Conservation (phyloP, 2,113 vertebrate species). For the Gavia stellata region DNA sequence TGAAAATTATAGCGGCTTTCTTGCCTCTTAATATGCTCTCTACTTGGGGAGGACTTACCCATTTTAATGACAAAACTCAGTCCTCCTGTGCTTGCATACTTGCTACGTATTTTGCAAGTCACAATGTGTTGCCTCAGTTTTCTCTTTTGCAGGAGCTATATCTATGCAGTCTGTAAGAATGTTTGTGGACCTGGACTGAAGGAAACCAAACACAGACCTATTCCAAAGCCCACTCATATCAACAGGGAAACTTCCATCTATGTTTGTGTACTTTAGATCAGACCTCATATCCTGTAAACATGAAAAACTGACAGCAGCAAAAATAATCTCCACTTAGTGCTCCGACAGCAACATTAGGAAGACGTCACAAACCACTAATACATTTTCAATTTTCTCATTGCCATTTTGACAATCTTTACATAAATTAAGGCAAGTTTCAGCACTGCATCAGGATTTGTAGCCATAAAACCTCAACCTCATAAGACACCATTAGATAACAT, state of each 20-base stretch:
- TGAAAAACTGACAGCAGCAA: not conserved
- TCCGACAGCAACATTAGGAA: not conserved
- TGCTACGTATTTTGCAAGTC: not conserved
- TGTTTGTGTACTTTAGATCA: not conserved
- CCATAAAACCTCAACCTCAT: not conserved
- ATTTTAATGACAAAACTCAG: not conserved
- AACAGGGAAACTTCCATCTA: not conserved
- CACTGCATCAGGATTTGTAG: not conserved
- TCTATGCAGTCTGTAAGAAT: not conserved
- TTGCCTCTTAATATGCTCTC: not conserved
- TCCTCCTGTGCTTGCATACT: not conserved
- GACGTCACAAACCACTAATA: not conserved
- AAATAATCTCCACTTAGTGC: not conserved
- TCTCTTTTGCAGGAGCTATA: not conserved
- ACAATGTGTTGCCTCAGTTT: not conserved
- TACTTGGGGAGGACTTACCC: not conserved
- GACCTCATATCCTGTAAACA: not conserved
- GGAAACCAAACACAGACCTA: not conserved
- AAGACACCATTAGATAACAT: not conserved
- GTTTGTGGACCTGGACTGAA: not conserved
- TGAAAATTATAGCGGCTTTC: not conserved
- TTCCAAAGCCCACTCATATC: not conserved
- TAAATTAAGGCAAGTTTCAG: not conserved
- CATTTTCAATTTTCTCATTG: not conserved
- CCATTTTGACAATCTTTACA: not conserved